Evolutionary conservation across 2,888 invertebrate genomes (phyloP).

Genomic region (Chrysina gloriosa): DNA sequence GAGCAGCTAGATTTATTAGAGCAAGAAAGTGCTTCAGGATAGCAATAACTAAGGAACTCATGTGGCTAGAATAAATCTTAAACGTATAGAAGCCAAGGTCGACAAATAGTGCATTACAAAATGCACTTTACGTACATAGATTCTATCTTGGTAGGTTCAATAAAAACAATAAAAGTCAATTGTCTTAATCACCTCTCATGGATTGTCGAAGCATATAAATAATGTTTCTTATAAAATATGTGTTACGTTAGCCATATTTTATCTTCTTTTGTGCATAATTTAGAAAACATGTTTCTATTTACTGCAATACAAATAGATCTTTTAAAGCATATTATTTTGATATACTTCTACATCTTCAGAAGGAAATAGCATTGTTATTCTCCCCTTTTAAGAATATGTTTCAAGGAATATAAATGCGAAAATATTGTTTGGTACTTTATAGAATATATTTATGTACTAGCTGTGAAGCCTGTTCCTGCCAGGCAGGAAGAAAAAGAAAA

Average conservation of each 20-base stretch:
- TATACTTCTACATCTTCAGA: no score
- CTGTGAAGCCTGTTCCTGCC: no score
- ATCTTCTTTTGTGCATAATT: neutral
- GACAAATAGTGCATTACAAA: constrained; percentile 25
- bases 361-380: no score
- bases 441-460: no score
- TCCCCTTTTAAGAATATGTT: no score
- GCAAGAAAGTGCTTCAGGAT: constrained; percentile 50
- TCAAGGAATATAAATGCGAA: no score
- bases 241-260: neutral
- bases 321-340: no score
- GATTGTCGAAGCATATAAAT: neutral
- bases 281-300: no score
- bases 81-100: constrained; percentile 48
- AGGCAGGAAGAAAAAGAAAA: no score
- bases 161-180: constrained; percentile 21
- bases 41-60: constrained; percentile 47
- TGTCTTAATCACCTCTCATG: constrained; percentile 12
- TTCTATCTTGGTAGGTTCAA: neutral
- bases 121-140: constrained; percentile 24
- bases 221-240: neutral
- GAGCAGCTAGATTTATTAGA: constrained; percentile 50
- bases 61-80: constrained; percentile 43
- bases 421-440: no score
- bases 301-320: no score